Evolutionary conservation across 1,140 invertebrate genomes (phyloP).

Genomic region (Oryctes rhinoceros): DNA sequence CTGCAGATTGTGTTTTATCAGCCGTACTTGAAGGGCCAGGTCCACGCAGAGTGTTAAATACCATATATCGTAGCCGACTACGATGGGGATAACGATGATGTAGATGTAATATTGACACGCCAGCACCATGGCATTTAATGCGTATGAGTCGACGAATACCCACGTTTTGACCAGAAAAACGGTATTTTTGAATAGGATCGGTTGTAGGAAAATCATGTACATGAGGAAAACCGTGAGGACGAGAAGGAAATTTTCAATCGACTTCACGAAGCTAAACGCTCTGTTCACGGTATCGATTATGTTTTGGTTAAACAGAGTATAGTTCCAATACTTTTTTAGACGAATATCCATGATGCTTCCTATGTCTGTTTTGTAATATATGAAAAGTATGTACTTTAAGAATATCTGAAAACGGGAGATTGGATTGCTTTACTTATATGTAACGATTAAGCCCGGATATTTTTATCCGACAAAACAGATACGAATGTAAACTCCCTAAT

Average conservation of each 20-base stretch:
- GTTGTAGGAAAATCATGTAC: conserved; percentile 3
- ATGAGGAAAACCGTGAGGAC: not conserved
- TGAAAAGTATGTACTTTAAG: not conserved
- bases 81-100: not conserved
- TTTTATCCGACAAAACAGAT: too few species aligned
- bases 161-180: not conserved
- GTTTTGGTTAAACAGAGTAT: not conserved
- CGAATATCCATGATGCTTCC: not conserved
- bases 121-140: not conserved
- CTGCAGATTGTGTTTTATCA: not conserved
- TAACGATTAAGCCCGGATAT: too few species aligned
- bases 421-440: too few species aligned
- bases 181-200: not conserved
- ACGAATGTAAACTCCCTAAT: not conserved
- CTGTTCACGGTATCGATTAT: not conserved
- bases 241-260: not conserved
- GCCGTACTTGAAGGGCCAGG: not conserved
- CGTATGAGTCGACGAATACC: not conserved
- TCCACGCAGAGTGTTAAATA: not conserved
- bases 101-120: not conserved
- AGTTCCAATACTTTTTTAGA: not conserved
- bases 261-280: not conserved
- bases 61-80: not conserved
- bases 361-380: conserved; percentile 6
- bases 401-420: not conserved